These are phyloP conservation scores for Sinohyriopsis cumingii DNA, from an alignment of 2,888 invertebrate species.

Conservation along the genomic window DNA sequence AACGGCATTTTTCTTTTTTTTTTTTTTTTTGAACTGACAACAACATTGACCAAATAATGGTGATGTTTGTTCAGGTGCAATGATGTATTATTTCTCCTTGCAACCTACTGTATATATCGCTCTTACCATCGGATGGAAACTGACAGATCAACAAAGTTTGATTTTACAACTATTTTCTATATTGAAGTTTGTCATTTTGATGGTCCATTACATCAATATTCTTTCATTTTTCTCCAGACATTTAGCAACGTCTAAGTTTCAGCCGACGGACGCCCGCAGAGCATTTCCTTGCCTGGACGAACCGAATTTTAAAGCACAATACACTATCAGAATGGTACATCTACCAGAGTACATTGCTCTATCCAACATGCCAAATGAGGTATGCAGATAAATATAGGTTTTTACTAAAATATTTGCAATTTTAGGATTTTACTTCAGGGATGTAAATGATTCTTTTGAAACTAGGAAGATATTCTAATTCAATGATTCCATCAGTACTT, in stretches of 20 bases:
- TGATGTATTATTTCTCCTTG: too few relatives aligned
- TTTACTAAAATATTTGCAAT: too few relatives aligned
- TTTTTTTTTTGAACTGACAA: too few relatives aligned
- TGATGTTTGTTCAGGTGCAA: too few relatives aligned
- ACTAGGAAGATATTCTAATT: too few relatives aligned
- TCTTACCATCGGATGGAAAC: neutral
- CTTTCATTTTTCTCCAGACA: slow-evolving; percentile 44
- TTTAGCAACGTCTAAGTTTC: slow-evolving; percentile 92
- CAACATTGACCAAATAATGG: too few relatives aligned
- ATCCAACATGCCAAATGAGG: slow-evolving; percentile 87
- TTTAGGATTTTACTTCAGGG: too few relatives aligned
- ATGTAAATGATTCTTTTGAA: too few relatives aligned
- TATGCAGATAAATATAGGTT: neutral
- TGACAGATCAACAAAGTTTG: neutral
- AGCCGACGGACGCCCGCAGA: slow-evolving; percentile 93
- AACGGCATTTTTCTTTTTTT: too few relatives aligned
- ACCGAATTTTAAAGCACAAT: slow-evolving; percentile 89
- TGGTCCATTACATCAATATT: neutral
- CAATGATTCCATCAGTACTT: too few relatives aligned
- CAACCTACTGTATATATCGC: too few relatives aligned
- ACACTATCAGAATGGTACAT: slow-evolving; percentile 83
- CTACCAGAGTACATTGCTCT: slow-evolving; percentile 73
- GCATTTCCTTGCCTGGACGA: slow-evolving; percentile 98
- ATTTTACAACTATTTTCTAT: neutral
- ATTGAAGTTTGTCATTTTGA: neutral